Evolutionary conservation across 1,140 invertebrate species (phyloP).

Genomic region (Medauroidea extradentata): DNA sequence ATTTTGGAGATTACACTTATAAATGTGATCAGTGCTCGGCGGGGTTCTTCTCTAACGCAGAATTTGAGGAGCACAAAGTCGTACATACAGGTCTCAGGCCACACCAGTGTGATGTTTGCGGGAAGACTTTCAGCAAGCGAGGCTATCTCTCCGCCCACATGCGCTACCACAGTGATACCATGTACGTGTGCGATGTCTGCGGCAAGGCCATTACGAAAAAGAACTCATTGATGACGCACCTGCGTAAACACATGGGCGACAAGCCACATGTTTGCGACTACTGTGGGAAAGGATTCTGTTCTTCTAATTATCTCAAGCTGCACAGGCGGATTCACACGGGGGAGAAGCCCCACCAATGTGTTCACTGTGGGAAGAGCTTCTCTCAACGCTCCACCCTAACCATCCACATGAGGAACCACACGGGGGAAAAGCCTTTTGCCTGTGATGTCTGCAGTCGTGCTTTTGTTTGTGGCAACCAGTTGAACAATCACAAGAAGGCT

Average conservation of each 20-base stretch:
- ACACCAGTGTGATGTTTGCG: conserved; percentile 44
- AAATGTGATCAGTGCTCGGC: conserved; percentile 43
- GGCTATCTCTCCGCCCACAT: neutral
- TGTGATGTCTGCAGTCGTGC: conserved; percentile 26
- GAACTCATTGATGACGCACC: conserved; percentile 31
- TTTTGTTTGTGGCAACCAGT: conserved; percentile 35
- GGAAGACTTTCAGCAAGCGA: neutral
- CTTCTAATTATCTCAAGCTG: conserved; percentile 32
- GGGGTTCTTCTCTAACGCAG: conserved; percentile 11
- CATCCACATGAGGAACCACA: conserved; percentile 2
- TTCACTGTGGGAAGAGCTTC: conserved; percentile 2
- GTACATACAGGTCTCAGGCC: conserved; percentile 26
- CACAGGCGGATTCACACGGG: conserved; percentile 44
- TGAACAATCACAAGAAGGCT: neutral
- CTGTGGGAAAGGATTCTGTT: conserved; percentile 41
- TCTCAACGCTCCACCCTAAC: neutral
- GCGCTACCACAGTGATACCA: neutral
- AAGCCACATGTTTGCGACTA: conserved; percentile 30
- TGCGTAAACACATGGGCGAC: conserved; percentile 31
- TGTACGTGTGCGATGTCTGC: neutral
- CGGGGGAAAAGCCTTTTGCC: conserved; percentile 5
- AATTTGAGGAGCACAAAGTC: conserved; percentile 29
- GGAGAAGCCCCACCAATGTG: conserved; percentile 1
- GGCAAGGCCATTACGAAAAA: neutral
- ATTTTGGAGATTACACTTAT: conserved; percentile 39